Evolutionary conservation across 64 coral and sea anemone species (phyloP), one percentile per base, ranked within the genome.

Genomic region (Porites lutea): DNA sequence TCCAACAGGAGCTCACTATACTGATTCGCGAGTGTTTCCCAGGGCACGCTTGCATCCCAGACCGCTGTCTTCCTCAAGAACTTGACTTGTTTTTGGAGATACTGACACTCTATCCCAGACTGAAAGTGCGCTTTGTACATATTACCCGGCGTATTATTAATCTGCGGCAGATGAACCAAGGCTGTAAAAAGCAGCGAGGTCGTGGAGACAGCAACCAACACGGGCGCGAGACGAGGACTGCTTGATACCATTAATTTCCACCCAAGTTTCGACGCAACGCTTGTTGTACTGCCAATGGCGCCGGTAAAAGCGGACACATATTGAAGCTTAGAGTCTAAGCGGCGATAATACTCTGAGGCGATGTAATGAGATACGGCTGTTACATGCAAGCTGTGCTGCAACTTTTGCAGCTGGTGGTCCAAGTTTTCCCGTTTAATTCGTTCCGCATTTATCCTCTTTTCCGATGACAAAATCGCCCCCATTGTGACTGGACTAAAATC

Each of bases 321-420:
- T 19, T 68, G 81, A 52, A 84, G 13, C 13, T 13, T 84, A 3
- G 13, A 8, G 18, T 84, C 48, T 16, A 14, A 52, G 18, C 52
- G 67, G 20, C 47, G 50, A n/a, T 84, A 69, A 63, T 52, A 64
- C 22, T 84, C 81, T 16, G 81, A 65, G 20, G 81, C 15, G 20
- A 52, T 50, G 18, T 51, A 84, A n/a, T 83, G 80, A 12, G 81
- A 11, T 2, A 8, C 12, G 18, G 81, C 81, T 14, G 63, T 69
- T 46, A 84, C 81, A n/a, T 68, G 19, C 63, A 84, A 84, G 63
- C 81, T 84, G 63, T 84, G 16, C 19, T 84, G 61, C 81, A 84
- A n/a, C 46, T 68, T 49, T 13, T 60, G n/a, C n/a, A 84, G 47
- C 69, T 84, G 62, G 49, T 49, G 21, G 11, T 84, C 61, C 18